Evolutionary conservation across 2,888 invertebrate species (phyloP).

Genomic region (Scaptomyza caliginosa): DNA sequence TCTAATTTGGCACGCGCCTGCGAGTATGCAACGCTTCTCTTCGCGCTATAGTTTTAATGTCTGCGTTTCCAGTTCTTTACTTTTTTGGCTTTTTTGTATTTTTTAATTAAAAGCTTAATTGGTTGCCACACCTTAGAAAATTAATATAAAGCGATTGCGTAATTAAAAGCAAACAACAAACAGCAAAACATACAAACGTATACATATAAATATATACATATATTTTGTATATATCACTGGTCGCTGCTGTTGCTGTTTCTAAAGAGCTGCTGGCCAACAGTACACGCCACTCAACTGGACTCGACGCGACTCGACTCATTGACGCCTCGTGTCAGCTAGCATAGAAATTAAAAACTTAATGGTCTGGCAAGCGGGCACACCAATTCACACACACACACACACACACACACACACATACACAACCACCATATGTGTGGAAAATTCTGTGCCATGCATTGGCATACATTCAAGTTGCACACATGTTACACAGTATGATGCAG

Average conservation of each 20-base stretch:
- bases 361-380: constrained; percentile 32
- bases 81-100: constrained; percentile 1
- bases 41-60: not conserved
- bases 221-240: constrained; percentile 24
- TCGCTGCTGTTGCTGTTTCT: constrained; percentile 6
- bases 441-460: not conserved
- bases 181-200: constrained; percentile 7
- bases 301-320: constrained; percentile 7
- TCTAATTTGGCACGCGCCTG: constrained; percentile 5
- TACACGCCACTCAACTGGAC: constrained; percentile 5
- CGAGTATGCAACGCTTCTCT: constrained; percentile 21
- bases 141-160: constrained; percentile 63
- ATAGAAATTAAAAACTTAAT: constrained; percentile 71
- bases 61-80: not conserved
- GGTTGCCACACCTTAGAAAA: constrained; percentile 52
- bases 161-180: constrained; percentile 68
- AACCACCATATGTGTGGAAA: not conserved
- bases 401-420: not conserved
- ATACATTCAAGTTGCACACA: not conserved
- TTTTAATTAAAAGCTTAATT: constrained; percentile 74
- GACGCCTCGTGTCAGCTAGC: constrained; percentile 26
- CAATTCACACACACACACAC: not conserved
- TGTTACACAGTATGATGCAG: not conserved
- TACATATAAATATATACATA: not conserved
- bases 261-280: constrained; percentile 32